A percentile compares a stretch with the other conserved stretches of the same genome.
These are phyloP conservation scores for Dryobates pubescens DNA, from an alignment of 2,797 vertebrate genomes.

Conservation along the genomic window DNA sequence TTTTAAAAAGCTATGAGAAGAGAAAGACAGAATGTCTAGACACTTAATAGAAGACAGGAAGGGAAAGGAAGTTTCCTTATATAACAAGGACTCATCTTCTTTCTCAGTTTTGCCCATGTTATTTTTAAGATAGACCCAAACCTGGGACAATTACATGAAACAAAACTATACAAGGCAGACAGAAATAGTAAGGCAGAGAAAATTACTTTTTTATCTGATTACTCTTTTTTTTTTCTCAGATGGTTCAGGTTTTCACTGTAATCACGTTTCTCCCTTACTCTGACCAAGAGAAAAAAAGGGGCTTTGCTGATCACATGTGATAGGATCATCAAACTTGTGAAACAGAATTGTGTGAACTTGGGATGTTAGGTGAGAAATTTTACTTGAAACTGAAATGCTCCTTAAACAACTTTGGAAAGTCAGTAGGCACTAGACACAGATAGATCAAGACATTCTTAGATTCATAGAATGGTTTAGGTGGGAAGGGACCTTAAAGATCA, in stretches of 20 bases:
- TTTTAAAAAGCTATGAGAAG: background rate
- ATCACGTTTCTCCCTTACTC: background rate
- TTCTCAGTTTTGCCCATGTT: background rate
- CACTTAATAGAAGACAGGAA: background rate
- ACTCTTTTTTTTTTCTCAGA: background rate
- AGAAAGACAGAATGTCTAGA: background rate
- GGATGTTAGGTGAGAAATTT: background rate
- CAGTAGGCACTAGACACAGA: background rate
- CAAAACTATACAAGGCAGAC: background rate
- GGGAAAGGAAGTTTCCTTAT: background rate
- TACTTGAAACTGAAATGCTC: background rate
- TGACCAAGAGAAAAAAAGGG: background rate
- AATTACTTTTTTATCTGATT: constrained; percentile 24
- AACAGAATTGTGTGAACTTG: background rate
- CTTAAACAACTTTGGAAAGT: background rate
- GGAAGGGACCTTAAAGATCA: too few species aligned
- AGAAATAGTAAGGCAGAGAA: background rate
- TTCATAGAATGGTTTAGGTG: too few species aligned
- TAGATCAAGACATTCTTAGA: background rate
- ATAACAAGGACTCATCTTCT: background rate
- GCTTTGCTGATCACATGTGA: background rate
- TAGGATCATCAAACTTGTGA: background rate
- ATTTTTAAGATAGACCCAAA: background rate
- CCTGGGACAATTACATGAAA: background rate
- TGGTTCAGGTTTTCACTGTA: background rate